These are phyloP conservation scores for Loxodonta africana DNA, from an alignment of 2,113 vertebrate genomes.

Conservation along the genomic window DNA sequence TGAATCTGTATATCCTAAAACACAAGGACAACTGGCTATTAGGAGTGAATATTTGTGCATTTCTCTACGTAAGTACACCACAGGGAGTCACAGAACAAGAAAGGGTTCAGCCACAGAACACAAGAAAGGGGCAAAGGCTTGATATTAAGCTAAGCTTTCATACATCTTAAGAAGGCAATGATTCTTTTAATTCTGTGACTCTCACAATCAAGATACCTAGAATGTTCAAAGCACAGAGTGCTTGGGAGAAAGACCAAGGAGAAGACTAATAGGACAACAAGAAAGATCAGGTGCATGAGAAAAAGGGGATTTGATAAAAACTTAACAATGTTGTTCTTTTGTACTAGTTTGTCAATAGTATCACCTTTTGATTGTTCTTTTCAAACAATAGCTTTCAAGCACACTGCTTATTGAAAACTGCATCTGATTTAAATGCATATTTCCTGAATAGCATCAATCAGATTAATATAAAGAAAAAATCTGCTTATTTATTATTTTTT, in stretches of 20 bases:
- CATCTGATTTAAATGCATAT: conserved; percentile 36
- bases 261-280: not conserved
- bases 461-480: conserved; percentile 55
- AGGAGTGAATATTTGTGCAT: conserved; percentile 7
- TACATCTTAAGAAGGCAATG: not conserved
- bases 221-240: conserved; percentile 51
- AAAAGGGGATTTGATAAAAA: conserved; percentile 56
- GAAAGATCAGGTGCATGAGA: conserved; percentile 21
- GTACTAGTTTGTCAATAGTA: conserved; percentile 24
- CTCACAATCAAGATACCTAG: conserved; percentile 9
- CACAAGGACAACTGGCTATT: not conserved
- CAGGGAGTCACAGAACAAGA: conserved; percentile 22
- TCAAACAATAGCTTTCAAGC: conserved; percentile 22
- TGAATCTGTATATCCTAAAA: conserved; percentile 42
- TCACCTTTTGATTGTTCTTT: conserved; percentile 31
- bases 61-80: not conserved
- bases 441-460: conserved; percentile 60
- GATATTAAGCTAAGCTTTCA: not conserved
- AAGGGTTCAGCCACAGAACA: conserved; percentile 22
- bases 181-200: conserved; percentile 52
- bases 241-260: conserved; percentile 38
- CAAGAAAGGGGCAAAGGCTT: not conserved
- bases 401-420: conserved; percentile 21
- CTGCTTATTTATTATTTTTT: not conserved
- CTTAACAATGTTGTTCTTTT: conserved; percentile 17